phyloP scores from a whole-genome alignment of 2,797 vertebrate genomes.

The Bradypodion pumilum region DNA sequence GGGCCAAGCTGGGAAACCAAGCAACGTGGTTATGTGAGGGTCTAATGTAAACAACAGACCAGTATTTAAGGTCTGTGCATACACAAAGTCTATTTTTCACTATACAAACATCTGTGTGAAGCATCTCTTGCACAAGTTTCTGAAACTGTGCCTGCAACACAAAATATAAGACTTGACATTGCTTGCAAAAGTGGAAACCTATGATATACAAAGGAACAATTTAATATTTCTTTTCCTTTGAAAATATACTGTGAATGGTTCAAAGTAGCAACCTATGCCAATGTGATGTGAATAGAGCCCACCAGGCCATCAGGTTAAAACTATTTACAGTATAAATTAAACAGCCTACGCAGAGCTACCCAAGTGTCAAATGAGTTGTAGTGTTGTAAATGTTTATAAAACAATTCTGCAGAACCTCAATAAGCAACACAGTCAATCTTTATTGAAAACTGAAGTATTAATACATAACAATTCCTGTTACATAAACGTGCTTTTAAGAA shows the following conservation, averaged over 20 bases:
- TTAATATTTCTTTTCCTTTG: background rate
- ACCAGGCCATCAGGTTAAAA: background rate
- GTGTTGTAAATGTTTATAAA: background rate
- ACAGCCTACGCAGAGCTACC: background rate
- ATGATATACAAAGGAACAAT: background rate
- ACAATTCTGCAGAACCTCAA: slow-evolving; percentile 30
- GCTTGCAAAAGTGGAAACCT: background rate
- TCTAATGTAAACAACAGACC: too few species aligned
- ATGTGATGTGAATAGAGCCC: background rate
- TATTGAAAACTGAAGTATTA: slow-evolving; percentile 88
- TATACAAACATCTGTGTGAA: background rate
- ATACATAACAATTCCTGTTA: slow-evolving; percentile 86
- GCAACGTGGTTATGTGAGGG: too few species aligned
- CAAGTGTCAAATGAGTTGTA: background rate
- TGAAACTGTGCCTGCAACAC: background rate
- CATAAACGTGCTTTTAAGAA: slow-evolving; percentile 85
- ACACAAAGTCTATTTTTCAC: background rate
- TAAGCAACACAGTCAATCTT: slow-evolving; percentile 86
- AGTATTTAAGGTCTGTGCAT: background rate
- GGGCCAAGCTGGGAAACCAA: too few species aligned
- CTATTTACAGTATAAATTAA: background rate
- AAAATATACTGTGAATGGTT: background rate
- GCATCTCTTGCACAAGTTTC: background rate
- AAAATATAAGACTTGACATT: background rate
- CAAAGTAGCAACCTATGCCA: background rate